These are phyloP conservation scores for Ceratothoa steindachneri DNA, from an alignment of 2,888 invertebrate species.

Conservation along the genomic window DNA sequence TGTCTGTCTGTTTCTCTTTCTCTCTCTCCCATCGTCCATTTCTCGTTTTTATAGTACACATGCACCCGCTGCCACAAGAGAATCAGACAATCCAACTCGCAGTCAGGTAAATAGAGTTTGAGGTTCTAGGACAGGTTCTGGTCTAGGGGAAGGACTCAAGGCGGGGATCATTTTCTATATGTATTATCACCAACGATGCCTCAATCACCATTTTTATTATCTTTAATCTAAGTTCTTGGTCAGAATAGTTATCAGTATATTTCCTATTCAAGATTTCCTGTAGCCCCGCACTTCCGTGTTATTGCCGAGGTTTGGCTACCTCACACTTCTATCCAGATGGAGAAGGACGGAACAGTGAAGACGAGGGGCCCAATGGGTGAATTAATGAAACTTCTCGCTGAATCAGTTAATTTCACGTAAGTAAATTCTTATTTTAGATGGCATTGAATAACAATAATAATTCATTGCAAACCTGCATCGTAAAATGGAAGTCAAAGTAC, in stretches of 20 bases:
- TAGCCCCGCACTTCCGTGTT: not conserved
- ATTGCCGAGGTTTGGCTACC: not conserved
- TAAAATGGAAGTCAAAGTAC: too few species aligned
- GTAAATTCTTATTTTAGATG: too few species aligned
- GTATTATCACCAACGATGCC: too few species aligned
- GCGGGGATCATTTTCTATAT: too few species aligned
- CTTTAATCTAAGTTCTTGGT: not conserved
- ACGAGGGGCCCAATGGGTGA: not conserved
- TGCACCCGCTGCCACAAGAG: too few species aligned
- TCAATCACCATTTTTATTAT: too few species aligned
- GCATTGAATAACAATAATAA: too few species aligned
- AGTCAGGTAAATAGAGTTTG: too few species aligned
- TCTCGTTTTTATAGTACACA: too few species aligned
- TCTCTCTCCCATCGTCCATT: conserved; percentile 11
- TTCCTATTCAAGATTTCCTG: not conserved
- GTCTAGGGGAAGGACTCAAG: too few species aligned
- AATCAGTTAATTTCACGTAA: not conserved
- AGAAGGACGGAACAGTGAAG: not conserved
- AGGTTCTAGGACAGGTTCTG: too few species aligned
- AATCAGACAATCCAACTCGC: not conserved
- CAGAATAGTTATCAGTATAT: not conserved
- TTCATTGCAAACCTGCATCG: too few species aligned
- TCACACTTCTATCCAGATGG: not conserved
- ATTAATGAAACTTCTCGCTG: not conserved
- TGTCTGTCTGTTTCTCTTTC: conserved; percentile 22